Base-by-base conservation (phyloP, 2,888 invertebrate species). In the Bombylius discolor region DNA sequence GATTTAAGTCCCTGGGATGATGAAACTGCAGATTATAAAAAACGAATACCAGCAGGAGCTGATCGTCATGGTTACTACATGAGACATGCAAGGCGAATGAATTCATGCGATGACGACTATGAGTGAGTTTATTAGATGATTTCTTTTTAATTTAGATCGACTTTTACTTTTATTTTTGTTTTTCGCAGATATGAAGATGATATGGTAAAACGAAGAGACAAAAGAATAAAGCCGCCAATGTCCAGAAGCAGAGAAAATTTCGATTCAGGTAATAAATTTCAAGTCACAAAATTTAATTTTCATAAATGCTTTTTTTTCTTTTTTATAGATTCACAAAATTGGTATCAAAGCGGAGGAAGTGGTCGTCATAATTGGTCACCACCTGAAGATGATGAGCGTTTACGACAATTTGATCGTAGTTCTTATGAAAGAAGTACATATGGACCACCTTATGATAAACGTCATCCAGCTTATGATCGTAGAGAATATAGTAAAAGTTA, bases 1-100 rank as follows among this genome's bases (percentile, higher is more conserved):
- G 89, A 89, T 68, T 81, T 84, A 32, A 86, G 89, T 50, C 86
- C 87, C 4, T 89, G 89, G 89, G 87, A 89, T 59, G 85, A 85
- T 60, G 89, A 89, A 64, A 76, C 63, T 65, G 78, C 73, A 59
- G 82, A 75, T 62, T 78, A 76, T 67, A 74, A 67, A 68, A 76
- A 71, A 73, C 78, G 68, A 39, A 67, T 68, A 23, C 62, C 64
- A 31, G 55, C 60, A 39, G 54, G 59, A 32, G 62, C 51, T 51
- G 71, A 70, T 58, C 65, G 70, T 1, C 70, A 72, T 60, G 71
- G 70, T 6, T 74, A 72, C 59, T 81, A 83, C 65, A 75, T 82
- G 67, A 75, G 78, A 1, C 73, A 69, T 65, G 71, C 68, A 58
- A 70, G 64, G 64, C 76, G 79, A 13, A 73, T 79, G 64, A 79